Evolutionary conservation across 2,888 invertebrate genomes (phyloP), one percentile per base, ranked within the genome.

Genomic region (Drosophila barbarae): DNA sequence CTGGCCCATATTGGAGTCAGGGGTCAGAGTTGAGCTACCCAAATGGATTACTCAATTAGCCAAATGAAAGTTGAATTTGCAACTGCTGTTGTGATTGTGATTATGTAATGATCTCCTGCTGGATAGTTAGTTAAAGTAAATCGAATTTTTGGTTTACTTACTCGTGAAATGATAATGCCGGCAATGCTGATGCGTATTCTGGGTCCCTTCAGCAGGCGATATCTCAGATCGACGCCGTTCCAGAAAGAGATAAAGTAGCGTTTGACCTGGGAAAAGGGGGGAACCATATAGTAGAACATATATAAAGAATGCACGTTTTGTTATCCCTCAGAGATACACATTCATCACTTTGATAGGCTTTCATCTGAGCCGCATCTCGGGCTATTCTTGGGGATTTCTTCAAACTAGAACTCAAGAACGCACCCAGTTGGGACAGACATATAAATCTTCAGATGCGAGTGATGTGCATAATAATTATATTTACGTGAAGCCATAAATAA

Each of bases 171-270:
- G 85, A 97, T 97, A 88, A 98, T 97, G 84, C 97, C 97, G 72
- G 97, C 97, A 80, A 98, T 96, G 78, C 96, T 96, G 88, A 97
- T 95, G 85, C 97, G 92, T 89, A 97, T 96, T 91, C 95, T 95
- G 51, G 97, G 97, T 53, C 96, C 96, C 88, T 96, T 96, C 54
- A 98, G 92, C 78, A 96, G 91, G 87, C 97, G 96, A 91, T 98
- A 98, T 74, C 97, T 92, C 71, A 98, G 91, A 90, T 98, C 97
- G 18, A 97, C 97, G 47, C 97, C 97, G 89, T 97, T 97, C 97
- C 97, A 97, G 89, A 98, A 98, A 39, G 96, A 96, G 41, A 97
- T 96, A 88, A 97, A 97, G 89, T 97, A 97, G 64, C 96, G 91
- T 88, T 97, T 97, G 77, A 97, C 96, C 90, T 97, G 93, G 76